These are phyloP conservation scores for Gambusia affinis DNA, from an alignment of 2,113 vertebrate species.

Conservation along the genomic window DNA sequence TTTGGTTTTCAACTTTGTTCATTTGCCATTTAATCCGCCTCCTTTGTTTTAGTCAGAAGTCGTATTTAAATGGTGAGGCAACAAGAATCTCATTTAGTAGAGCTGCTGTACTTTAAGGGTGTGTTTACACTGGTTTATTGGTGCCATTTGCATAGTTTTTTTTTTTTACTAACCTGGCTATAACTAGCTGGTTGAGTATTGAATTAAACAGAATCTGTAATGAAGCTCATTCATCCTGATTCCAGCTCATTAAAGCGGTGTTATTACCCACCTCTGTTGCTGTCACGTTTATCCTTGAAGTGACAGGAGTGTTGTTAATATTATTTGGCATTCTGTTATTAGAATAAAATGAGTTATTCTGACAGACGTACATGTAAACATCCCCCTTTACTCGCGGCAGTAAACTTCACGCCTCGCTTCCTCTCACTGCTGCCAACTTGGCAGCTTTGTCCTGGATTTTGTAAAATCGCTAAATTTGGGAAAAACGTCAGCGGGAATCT, in stretches of 20 bases:
- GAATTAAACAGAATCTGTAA: not conserved
- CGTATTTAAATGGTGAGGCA: not conserved
- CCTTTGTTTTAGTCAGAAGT: not conserved
- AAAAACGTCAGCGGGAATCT: not conserved
- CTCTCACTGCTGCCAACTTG: not conserved
- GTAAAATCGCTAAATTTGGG: not conserved
- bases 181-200: too few species aligned
- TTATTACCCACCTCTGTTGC: not conserved
- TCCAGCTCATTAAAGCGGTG: not conserved
- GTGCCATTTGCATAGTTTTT: not conserved
- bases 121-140: not conserved
- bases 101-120: not conserved
- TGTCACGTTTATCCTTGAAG: not conserved
- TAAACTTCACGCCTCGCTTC: constrained; percentile 3
- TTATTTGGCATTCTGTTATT: not conserved
- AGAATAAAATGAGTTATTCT: not conserved
- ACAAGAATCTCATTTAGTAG: not conserved
- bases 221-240: not conserved
- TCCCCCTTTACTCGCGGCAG: not conserved
- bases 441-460: constrained; percentile 5
- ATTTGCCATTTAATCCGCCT: not conserved
- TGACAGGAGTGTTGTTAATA: not conserved
- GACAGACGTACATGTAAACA: not conserved
- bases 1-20: not conserved
- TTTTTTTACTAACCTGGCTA: too few species aligned